Evolutionary conservation across 2,113 vertebrate genomes (phyloP), one percentile per base, ranked within the genome.

Genomic region (Macroglossus sobrinus): DNA sequence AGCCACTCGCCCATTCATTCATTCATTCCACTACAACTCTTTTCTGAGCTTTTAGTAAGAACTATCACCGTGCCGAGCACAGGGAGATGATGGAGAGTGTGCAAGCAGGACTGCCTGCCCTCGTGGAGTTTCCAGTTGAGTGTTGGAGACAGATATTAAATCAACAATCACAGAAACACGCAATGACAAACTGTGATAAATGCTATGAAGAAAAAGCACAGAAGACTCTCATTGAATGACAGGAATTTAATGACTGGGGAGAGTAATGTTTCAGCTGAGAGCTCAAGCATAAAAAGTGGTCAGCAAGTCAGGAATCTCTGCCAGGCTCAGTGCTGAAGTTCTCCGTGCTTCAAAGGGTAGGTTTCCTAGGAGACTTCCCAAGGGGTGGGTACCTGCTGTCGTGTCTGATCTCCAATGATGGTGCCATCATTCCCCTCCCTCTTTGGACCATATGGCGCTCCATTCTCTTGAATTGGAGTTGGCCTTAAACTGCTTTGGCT

Each of bases 311-410:
- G 30, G 22, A 16, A 22, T 50, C 43, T 19, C 35, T 38, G 57
- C 38, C 40, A 35, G 74, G 26, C 30, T 21, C 12, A 30, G 26
- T 13, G 45, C n/a, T 18, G 22, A 47, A 55, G 55, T 9, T 22
- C n/a, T 40, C 35, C 11, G 30, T 30, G 59, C 19, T 63, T 35
- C 71, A 1, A 1, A 28, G 50, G 2, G 1, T 11, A 19, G 12
- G n/a, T 26, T 30, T 75, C 13, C 43, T 5, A 11, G 61, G 74
- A 78, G 19, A 47, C 74, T 40, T 45, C 40, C 4, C 10, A 6
- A 30, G n/a, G 18, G 30, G 1, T 38, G 3, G 13, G 66, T 7
- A 43, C 18, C 9, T 24, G 0, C 35, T 4, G 15, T 7, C 1
- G 4, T 19, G 71, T 33, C 33, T 45, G 68, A 26, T 85, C 21